phyloP scores from a whole-genome alignment of 2,888 invertebrate genomes.

The Sympetrum striolatum region DNA sequence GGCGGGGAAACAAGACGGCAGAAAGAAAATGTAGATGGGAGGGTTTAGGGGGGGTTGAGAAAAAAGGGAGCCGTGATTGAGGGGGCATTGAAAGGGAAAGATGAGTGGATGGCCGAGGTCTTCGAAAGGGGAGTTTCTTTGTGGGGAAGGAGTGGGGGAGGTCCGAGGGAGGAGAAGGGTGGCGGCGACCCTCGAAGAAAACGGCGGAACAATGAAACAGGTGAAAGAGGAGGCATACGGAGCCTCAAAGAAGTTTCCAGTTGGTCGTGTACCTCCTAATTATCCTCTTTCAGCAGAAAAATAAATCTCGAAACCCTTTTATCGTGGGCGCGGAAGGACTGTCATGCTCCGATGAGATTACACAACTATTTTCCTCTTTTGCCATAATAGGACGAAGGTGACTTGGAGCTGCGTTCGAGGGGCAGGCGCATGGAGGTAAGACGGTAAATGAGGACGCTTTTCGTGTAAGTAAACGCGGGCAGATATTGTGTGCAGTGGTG shows the following conservation, averaged over 20 bases:
- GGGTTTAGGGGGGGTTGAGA: neutral
- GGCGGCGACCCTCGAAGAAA: neutral
- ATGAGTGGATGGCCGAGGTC: neutral
- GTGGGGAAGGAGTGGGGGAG: neutral
- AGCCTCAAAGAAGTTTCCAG: neutral
- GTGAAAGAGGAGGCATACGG: neutral
- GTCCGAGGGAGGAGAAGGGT: neutral
- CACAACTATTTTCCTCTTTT: too few species aligned
- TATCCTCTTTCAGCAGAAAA: neutral
- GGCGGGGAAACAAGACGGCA: neutral
- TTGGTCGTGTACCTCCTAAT: neutral
- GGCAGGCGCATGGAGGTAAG: too few species aligned
- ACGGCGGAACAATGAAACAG: neutral
- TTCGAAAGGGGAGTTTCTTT: neutral
- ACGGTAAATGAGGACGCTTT: too few species aligned
- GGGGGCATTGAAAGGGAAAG: neutral
- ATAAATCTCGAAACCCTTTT: too few species aligned
- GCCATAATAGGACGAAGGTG: too few species aligned
- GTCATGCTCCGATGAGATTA: too few species aligned
- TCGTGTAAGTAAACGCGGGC: too few species aligned
- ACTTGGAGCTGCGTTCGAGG: too few species aligned
- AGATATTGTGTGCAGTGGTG: too few species aligned
- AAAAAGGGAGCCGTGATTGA: neutral
- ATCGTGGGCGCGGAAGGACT: too few species aligned
- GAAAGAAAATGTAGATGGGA: neutral